phyloP scores from a whole-genome alignment of 2,797 vertebrate genomes.

The Rachycentron canadum region DNA sequence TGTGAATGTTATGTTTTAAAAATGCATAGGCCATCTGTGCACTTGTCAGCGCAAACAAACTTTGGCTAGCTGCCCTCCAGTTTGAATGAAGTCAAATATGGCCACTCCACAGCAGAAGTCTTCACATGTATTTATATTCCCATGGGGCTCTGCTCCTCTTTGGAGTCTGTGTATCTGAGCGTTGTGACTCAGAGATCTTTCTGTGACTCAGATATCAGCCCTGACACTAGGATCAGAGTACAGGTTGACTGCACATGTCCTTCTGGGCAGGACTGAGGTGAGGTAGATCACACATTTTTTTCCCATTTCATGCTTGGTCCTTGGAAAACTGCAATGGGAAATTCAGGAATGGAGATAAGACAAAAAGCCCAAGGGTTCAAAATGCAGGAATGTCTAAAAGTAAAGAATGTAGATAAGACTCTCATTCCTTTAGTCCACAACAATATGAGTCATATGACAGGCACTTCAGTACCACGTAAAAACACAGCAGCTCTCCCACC shows the following conservation, averaged over 20 bases:
- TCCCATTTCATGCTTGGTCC: constrained; percentile 25
- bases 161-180: constrained; percentile 41
- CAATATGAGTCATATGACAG: constrained; percentile 57
- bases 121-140: constrained; percentile 62
- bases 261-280: constrained; percentile 56
- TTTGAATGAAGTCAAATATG: constrained; percentile 54
- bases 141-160: constrained; percentile 33
- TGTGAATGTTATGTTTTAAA: constrained; percentile 67
- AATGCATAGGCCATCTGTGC: constrained; percentile 76
- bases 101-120: constrained; percentile 38
- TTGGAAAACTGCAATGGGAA: constrained; percentile 32
- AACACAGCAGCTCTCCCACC: constrained; percentile 59
- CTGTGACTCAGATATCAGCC: constrained; percentile 22
- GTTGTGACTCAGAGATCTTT: constrained; percentile 31
- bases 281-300: constrained; percentile 74
- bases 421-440: constrained; percentile 52
- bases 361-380: constrained; percentile 35
- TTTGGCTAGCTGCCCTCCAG: constrained; percentile 73
- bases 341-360: constrained; percentile 24
- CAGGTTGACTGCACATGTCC: constrained; percentile 34
- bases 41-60: constrained; percentile 70
- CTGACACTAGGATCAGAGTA: constrained; percentile 23
- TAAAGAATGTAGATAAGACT: constrained; percentile 45
- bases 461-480: constrained; percentile 66
- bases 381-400: constrained; percentile 47